Evolutionary conservation across 37 sponge, comb jelly and placozoan species (phyloP), one percentile per base, ranked within the genome.

Genomic region (Lycopodina hypogea): DNA sequence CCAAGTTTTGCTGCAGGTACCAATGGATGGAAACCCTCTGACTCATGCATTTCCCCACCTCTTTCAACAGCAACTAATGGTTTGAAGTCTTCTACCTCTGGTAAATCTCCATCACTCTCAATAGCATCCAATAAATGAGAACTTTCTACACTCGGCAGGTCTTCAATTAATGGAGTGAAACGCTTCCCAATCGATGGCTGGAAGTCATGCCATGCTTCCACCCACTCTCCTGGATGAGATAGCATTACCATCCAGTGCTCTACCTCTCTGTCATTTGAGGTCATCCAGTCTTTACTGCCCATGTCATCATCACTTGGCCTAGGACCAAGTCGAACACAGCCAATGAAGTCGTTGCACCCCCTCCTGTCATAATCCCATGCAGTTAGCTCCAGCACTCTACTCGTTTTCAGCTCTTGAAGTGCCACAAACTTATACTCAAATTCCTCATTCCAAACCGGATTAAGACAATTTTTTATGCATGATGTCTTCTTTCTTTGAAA

Each of bases 391-490:
- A 89, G 52, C 8, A 79, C 84, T 37, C 90, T 58, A 32, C 70
- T 80, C 19, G 41, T 51, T 19, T 62, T 28, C 26, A 89, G 80
- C 70, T 89, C 85, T 48, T 68, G 72, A 17, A 84, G 42, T 51
- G 26, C 29, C 42, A 89, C 57, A 29, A 41, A n/a, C 36, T 77
- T 71, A 58, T 81, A 89, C 68, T 56, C 37, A n/a, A 84, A 62
- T 57, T 70, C 32, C 41, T 89, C 85, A 40, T 83, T 58, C 90
- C 90, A 89, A 70, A 84, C 81, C 23, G 90, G 90, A 57, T 79
- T 83, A 19, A 50, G 72, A 52, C 64, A 78, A 80, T 88, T 74
- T 80, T 83, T 83, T 33, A 88, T 36, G 12, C 78, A 69, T 19
- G 32, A 17, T 9, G 83, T 78, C 76, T 88, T 88, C 56, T 75